Evolutionary conservation across 2,888 invertebrate species (phyloP).

Genomic region (Andrena minutula): DNA sequence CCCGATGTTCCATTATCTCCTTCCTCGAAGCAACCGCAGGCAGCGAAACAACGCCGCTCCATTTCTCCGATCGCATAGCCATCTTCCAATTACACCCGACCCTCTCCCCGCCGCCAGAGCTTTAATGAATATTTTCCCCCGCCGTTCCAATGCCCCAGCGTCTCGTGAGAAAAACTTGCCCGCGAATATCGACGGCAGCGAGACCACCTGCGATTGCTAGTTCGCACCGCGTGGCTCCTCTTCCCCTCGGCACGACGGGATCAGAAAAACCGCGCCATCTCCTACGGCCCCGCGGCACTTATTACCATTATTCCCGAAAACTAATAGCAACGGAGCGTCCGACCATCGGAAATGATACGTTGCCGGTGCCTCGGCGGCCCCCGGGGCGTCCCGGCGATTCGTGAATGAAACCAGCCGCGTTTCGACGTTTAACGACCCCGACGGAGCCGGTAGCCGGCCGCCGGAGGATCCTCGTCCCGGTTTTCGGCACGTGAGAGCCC

Average conservation of each 20-base stretch:
- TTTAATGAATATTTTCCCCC: conserved; percentile 44
- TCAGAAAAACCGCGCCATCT: background rate
- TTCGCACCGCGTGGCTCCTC: no score
- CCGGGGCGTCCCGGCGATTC: conserved; percentile 49
- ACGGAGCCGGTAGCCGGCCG: conserved; percentile 3
- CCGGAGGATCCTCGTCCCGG: conserved; percentile 8
- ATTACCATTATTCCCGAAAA: conserved; percentile 25
- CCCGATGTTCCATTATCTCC: conserved; percentile 57
- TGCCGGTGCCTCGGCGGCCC: conserved; percentile 19
- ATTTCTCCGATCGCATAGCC: conserved; percentile 43
- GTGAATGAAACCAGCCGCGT: conserved; percentile 64
- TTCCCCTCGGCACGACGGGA: background rate
- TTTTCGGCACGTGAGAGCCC: conserved; percentile 31
- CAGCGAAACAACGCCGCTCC: conserved; percentile 47
- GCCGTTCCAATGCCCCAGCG: background rate
- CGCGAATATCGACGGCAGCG: background rate
- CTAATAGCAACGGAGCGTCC: conserved; percentile 26
- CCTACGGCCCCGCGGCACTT: background rate
- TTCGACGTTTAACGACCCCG: conserved; percentile 63
- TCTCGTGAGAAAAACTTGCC: conserved; percentile 24
- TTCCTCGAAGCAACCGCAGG: conserved; percentile 56
- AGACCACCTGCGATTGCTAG: background rate
- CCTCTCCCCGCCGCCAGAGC: background rate
- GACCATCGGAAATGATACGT: conserved; percentile 63
- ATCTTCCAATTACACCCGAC: conserved; percentile 41